A percentile compares a stretch with the other conserved stretches of the same genome.
Evolutionary conservation across 2,888 invertebrate genomes (phyloP).

Genomic region (Sinotaia quadrata): DNA sequence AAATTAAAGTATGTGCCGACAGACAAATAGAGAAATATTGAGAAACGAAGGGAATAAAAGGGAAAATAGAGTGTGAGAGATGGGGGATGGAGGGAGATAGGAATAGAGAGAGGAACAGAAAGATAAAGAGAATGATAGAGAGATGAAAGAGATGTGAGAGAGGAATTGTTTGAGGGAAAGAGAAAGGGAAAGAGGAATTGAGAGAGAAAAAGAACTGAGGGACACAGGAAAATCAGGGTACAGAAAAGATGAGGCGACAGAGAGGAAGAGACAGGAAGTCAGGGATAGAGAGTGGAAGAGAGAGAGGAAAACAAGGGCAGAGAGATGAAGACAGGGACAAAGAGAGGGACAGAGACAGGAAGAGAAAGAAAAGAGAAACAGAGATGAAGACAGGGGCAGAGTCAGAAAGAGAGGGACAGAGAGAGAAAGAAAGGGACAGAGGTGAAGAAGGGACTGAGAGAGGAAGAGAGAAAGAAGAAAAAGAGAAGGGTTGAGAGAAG

Average conservation of each 20-base stretch:
- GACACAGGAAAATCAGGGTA: neutral
- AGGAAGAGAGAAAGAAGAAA: neutral
- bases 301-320: neutral
- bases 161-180: constrained; percentile 3
- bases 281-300: neutral
- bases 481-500: neutral
- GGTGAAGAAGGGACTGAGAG: neutral
- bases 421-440: constrained; percentile 5
- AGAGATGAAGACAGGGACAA: neutral
- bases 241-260: neutral
- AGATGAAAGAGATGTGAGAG: neutral
- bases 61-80: too few species aligned
- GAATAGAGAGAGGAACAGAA: constrained; percentile 16
- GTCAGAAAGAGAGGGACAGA: neutral
- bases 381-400: neutral
- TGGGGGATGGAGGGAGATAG: constrained; percentile 21
- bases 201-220: neutral
- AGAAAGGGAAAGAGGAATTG: neutral
- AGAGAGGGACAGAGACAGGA: too few species aligned
- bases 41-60: constrained; percentile 1
- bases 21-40: neutral
- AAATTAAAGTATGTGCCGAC: neutral
- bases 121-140: constrained; percentile 2
- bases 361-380: neutral
- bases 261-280: neutral